A percentile compares a stretch with the other conserved stretches of the same genome.
Conservation (phyloP, 2,113 vertebrate species). For the Pachycephala philippinensis region DNA sequence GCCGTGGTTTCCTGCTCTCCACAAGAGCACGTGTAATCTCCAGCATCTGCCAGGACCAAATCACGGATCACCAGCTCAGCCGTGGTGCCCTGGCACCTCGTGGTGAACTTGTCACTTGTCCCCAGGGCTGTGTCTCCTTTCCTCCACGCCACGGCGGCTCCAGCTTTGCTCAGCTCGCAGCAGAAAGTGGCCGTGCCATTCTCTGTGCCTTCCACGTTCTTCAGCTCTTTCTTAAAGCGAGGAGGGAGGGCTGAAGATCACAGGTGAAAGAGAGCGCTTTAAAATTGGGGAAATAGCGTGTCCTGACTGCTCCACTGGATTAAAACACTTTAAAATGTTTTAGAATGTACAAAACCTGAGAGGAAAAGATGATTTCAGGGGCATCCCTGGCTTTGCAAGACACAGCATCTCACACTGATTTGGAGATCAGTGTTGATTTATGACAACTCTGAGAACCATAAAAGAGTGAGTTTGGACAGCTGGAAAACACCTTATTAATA, state of each 20-base stretch:
- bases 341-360: background rate
- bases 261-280: conserved; percentile 12
- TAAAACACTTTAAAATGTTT: background rate
- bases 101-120: conserved; percentile 68
- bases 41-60: conserved; percentile 70
- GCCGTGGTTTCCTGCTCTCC: conserved; percentile 82
- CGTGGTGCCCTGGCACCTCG: conserved; percentile 59
- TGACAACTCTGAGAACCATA: background rate
- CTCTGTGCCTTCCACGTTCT: conserved; percentile 39
- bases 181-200: background rate
- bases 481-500: background rate
- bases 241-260: conserved; percentile 57
- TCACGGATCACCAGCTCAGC: conserved; percentile 72
- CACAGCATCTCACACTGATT: background rate
- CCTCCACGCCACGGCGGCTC: conserved; percentile 53
- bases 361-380: background rate
- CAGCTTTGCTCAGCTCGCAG: conserved; percentile 58
- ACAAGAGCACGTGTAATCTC: conserved; percentile 80
- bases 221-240: conserved; percentile 44
- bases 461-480: background rate
- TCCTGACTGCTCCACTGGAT: background rate
- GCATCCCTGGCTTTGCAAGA: background rate
- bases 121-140: conserved; percentile 47
- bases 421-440: background rate
- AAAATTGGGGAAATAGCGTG: rapidly evolving